These are phyloP conservation scores for Patella pellucida DNA, from an alignment of 2,888 invertebrate genomes.

Conservation along the genomic window DNA sequence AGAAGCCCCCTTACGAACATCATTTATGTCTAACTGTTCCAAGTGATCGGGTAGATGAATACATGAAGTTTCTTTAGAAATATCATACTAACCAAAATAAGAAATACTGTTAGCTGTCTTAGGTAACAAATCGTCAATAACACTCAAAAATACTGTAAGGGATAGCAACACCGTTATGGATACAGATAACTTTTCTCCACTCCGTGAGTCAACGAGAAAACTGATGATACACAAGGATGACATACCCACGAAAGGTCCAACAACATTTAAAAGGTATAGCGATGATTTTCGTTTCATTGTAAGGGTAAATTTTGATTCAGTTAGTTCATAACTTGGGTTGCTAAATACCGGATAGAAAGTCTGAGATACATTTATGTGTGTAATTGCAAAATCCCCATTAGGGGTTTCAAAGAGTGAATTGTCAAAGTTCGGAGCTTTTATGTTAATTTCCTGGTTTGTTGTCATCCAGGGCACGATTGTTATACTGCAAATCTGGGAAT, in stretches of 20 bases:
- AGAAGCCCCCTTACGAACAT: no score
- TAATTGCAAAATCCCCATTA: not conserved
- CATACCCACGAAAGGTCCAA: not conserved
- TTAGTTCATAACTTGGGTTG: not conserved
- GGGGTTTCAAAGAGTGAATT: not conserved
- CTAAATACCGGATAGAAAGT: not conserved
- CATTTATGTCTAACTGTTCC: no score
- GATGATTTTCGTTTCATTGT: not conserved
- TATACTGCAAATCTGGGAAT: not conserved
- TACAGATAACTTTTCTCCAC: constrained; percentile 21
- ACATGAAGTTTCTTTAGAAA: no score
- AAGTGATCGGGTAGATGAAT: no score
- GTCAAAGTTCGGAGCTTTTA: not conserved
- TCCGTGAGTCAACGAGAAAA: constrained; percentile 17
- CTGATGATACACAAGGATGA: constrained; percentile 15
- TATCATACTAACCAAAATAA: constrained; percentile 15
- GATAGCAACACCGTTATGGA: constrained; percentile 18
- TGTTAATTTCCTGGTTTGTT: not conserved
- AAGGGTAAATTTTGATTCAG: not conserved
- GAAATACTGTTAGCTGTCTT: constrained; percentile 20
- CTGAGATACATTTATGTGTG: not conserved
- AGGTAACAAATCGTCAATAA: constrained; percentile 14
- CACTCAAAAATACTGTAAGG: constrained; percentile 7
- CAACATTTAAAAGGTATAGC: not conserved
- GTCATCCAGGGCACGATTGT: not conserved